Evolutionary conservation across 2,113 vertebrate genomes (phyloP).

Genomic region (Bettongia penicillata): DNA sequence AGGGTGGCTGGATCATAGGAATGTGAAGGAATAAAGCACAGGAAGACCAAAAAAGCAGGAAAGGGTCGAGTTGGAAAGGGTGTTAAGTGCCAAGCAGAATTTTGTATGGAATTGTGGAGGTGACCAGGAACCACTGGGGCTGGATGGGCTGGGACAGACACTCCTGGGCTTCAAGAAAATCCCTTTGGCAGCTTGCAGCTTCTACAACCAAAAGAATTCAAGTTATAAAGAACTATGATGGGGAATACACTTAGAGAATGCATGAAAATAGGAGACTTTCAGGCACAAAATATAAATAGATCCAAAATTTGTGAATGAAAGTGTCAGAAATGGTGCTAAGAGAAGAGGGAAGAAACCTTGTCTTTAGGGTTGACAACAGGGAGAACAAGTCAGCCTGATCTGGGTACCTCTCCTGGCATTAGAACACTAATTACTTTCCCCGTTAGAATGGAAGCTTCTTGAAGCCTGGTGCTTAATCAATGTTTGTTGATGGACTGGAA

Average conservation of each 20-base stretch:
- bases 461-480: background rate
- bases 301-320: background rate
- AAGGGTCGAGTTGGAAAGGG: too few relatives aligned
- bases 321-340: background rate
- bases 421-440: background rate
- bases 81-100: background rate
- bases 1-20: background rate
- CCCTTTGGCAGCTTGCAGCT: background rate
- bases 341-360: background rate
- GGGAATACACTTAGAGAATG: too few relatives aligned
- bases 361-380: too few relatives aligned
- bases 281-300: background rate
- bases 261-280: background rate
- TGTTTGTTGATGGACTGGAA: background rate
- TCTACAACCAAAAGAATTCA: background rate
- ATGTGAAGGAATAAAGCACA: background rate
- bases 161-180: background rate
- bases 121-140: background rate
- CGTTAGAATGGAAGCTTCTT: background rate
- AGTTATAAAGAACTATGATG: background rate
- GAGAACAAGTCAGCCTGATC: background rate
- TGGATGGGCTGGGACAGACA: background rate
- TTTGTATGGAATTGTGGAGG: background rate
- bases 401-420: background rate
- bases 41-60: background rate